Evolutionary conservation across 2,113 vertebrate genomes (phyloP).

Genomic region (Sprattus sprattus): DNA sequence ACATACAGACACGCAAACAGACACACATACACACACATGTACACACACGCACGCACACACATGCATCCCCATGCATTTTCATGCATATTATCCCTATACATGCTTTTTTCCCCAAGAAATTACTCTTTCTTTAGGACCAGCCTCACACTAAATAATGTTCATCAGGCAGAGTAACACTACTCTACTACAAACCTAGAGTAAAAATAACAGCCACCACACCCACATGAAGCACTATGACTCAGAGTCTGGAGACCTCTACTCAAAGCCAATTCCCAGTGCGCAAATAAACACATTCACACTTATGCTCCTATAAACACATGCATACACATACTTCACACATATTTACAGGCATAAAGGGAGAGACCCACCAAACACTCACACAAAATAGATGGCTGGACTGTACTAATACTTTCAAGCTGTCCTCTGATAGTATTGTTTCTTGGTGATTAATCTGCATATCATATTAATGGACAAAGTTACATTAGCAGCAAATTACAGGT

Average conservation of each 20-base stretch:
- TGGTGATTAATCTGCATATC: background rate
- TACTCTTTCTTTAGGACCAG: background rate
- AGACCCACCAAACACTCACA: too few species aligned
- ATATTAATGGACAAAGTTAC: background rate
- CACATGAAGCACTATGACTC: background rate
- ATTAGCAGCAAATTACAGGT: background rate
- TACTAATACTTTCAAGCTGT: background rate
- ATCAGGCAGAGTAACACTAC: background rate
- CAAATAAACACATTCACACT: slow-evolving; percentile 11
- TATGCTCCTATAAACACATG: background rate
- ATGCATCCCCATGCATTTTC: background rate
- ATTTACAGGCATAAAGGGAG: too few species aligned
- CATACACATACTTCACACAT: background rate
- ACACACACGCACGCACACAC: background rate
- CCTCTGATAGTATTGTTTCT: background rate
- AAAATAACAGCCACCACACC: slow-evolving; percentile 11
- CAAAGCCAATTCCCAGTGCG: background rate
- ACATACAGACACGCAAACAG: background rate
- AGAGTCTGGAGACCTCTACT: background rate
- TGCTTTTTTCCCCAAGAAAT: background rate
- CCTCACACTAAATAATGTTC: background rate
- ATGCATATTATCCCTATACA: too few species aligned
- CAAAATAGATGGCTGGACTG: too few species aligned
- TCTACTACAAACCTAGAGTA: background rate
- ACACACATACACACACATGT: background rate